Evolutionary conservation across 2,888 invertebrate genomes (phyloP), one percentile per base, ranked within the genome.

Genomic region (Cephalotes varians): DNA sequence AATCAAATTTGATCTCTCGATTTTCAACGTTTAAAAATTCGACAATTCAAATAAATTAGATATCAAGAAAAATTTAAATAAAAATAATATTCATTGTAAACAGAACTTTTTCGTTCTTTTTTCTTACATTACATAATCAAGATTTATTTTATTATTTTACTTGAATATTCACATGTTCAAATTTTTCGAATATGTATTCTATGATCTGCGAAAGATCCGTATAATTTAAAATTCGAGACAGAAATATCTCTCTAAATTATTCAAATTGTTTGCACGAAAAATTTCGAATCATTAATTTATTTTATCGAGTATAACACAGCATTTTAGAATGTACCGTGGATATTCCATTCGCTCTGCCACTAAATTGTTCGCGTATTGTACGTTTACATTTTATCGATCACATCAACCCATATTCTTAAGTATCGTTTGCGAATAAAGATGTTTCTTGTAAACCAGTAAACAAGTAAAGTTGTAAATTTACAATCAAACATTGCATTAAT

Each of bases 341-440:
- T 67, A 40, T 40, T 49, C 67, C n/a, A 51, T 51, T 40, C 28
- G 67, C n/a, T 51, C n/a, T 49, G 9, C 60, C 40, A 15, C 21
- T 21, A 51, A 72, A 28, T 65, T 65, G 44, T 18, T 56, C 60
- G 28, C 58, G 58, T 47, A 82, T 82, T 60, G 49, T 47, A 76
- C 44, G 25, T 64, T 31, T 64, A 64, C 37, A 51, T 58, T 77
- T 77, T 77, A 82, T 82, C 77, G 67, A 37, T 40, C 77, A 67
- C 77, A 67, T 82, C 77, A 77, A 82, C 82, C 67, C 58, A 82
- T 51, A 77, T 82, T 58, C 18, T 31, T 21, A 9, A 10, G 31
- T 64, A 54, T 76, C 47, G 56, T 62, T 12, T 34, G 56, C 12
- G 37, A 56, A 40, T 12, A 25, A 79, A 56, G 2, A 47, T 1